Evolutionary conservation across 2,113 vertebrate genomes (phyloP).

Genomic region (Osmerus eperlanus): DNA sequence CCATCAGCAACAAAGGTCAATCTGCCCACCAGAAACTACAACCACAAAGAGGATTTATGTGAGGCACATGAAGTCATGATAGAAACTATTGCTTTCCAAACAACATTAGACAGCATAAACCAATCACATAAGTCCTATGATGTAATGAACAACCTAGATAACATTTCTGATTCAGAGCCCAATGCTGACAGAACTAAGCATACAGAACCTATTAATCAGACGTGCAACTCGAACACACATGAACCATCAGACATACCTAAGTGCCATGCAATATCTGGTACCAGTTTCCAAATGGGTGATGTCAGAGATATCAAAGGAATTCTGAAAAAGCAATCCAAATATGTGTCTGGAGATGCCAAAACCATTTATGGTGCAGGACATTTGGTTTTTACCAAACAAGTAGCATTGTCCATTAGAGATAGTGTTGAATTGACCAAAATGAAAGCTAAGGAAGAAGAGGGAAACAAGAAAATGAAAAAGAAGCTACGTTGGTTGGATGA

Average conservation of each 20-base stretch:
- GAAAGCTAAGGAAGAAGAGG: constrained; percentile 66
- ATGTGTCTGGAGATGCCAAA: constrained; percentile 47
- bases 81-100: constrained; percentile 11
- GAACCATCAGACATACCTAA: constrained; percentile 15
- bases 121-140: constrained; percentile 25
- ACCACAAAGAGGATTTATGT: constrained; percentile 35
- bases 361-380: constrained; percentile 48
- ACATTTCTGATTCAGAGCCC: constrained; percentile 35
- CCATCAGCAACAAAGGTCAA: constrained; percentile 53
- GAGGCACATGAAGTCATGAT: constrained; percentile 21
- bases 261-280: constrained; percentile 35
- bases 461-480: constrained; percentile 63
- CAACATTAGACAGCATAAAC: constrained; percentile 26
- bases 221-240: constrained; percentile 37
- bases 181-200: constrained; percentile 53
- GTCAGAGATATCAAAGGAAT: constrained; percentile 78
- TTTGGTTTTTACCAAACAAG: constrained; percentile 64
- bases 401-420: constrained; percentile 76
- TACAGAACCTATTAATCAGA: constrained; percentile 36
- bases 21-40: constrained; percentile 57
- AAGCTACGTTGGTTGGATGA: constrained; percentile 89
- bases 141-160: constrained; percentile 55
- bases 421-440: constrained; percentile 82
- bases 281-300: constrained; percentile 30
- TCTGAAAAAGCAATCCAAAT: constrained; percentile 83